Conservation (phyloP, 2,113 vertebrate species). For the Cettia cetti region DNA sequence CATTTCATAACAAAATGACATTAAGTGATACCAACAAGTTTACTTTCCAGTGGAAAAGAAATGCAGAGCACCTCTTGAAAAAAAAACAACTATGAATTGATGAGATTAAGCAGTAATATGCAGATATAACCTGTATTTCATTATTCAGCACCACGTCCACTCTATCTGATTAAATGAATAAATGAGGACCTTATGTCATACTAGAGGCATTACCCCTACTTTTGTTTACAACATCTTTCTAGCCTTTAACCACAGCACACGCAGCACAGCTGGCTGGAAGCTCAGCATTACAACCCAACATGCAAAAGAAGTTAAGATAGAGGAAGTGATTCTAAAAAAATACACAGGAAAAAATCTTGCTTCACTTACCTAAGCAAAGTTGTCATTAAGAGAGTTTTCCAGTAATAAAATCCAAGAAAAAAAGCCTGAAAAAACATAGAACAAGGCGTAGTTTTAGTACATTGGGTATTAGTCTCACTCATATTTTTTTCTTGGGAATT, state of each 20-base stretch:
- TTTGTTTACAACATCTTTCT: slow-evolving; percentile 36
- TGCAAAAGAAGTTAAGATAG: neutral
- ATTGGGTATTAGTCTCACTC: neutral
- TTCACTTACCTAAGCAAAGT: slow-evolving; percentile 58
- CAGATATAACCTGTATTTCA: neutral
- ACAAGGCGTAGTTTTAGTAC: neutral
- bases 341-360: neutral
- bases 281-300: neutral
- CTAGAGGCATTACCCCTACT: neutral
- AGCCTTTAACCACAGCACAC: slow-evolving; percentile 25
- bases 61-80: neutral
- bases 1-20: neutral
- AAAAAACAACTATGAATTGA: neutral
- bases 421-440: neutral
- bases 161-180: slow-evolving; percentile 26
- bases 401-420: slow-evolving; percentile 38
- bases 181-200: slow-evolving; percentile 2
- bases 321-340: slow-evolving; percentile 27
- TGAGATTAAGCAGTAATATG: neutral
- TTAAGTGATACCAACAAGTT: neutral
- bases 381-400: slow-evolving; percentile 31
- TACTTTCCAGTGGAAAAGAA: neutral
- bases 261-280: slow-evolving; percentile 35
- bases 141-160: neutral
- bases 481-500: neutral